Percentiles rank a stretch among this genome's conserved stretches.
Conservation (phyloP, 1,140 invertebrate genomes). For the Caerostris darwini region DNA sequence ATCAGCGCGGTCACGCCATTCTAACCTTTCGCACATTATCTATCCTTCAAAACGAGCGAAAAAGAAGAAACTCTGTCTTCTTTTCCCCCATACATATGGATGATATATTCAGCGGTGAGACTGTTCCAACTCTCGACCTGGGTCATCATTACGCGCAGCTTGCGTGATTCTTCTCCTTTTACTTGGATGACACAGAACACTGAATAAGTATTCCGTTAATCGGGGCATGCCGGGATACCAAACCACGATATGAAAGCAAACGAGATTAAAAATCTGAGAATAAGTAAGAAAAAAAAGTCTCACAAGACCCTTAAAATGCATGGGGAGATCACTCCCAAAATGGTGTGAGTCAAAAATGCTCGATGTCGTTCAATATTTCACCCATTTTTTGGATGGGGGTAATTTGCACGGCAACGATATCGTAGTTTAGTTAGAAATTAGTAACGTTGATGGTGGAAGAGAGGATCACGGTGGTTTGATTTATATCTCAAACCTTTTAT, state of each 20-base stretch:
- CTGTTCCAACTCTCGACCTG: not conserved
- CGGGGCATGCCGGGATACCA: not conserved
- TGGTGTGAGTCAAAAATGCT: not conserved
- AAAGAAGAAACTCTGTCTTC: not conserved
- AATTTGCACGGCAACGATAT: not conserved
- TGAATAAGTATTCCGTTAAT: constrained; percentile 56
- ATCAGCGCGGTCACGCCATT: constrained; percentile 41
- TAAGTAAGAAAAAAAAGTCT: not conserved
- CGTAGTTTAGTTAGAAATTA: not conserved
- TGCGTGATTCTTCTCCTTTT: not conserved
- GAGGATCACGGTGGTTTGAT: not conserved
- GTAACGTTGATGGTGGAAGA: not conserved
- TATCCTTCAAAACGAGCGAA: not conserved
- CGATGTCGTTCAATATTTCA: not conserved
- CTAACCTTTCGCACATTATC: not conserved
- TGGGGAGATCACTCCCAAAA: not conserved
- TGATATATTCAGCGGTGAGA: constrained; percentile 44
- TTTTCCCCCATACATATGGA: constrained; percentile 33
- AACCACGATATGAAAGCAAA: not conserved
- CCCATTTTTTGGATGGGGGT: not conserved
- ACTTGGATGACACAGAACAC: not conserved
- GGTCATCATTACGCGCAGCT: not conserved
- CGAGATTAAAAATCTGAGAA: constrained; percentile 25
- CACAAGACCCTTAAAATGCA: not conserved
- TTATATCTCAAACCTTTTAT: not conserved